Conservation (phyloP, 2,113 vertebrate species). For the Edolisoma coerulescens region DNA sequence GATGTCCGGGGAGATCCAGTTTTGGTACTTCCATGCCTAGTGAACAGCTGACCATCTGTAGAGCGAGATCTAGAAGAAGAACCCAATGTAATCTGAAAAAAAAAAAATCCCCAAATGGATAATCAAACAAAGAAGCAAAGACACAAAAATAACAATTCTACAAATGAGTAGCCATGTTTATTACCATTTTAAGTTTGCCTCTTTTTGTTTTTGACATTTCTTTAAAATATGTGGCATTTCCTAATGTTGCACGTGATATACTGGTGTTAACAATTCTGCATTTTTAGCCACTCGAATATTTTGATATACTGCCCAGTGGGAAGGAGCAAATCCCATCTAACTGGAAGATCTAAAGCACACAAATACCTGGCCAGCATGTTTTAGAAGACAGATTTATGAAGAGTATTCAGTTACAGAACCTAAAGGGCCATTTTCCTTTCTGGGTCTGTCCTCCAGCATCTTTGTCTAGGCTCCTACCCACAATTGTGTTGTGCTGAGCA, state of each 20-base stretch:
- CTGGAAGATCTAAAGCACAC: neutral
- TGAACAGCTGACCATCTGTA: conserved; percentile 51
- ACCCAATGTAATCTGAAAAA: conserved; percentile 64
- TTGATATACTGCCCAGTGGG: neutral
- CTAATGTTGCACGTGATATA: neutral
- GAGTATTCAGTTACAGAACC: neutral
- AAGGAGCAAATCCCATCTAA: neutral
- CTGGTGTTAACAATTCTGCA: neutral
- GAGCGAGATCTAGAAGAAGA: conserved; percentile 64
- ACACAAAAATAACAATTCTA: neutral
- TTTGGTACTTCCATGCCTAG: conserved; percentile 17
- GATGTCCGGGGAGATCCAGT: neutral
- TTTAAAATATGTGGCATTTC: neutral
- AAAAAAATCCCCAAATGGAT: neutral
- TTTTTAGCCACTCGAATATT: neutral
- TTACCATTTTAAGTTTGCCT: neutral
- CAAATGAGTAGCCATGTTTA: neutral
- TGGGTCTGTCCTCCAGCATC: neutral
- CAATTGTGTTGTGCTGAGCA: neutral
- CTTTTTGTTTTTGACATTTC: neutral
- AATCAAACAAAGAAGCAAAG: neutral
- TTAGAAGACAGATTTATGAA: neutral
- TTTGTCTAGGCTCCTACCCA: neutral
- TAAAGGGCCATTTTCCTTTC: neutral
- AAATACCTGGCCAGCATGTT: neutral